These are phyloP conservation scores for Xiphophorus couchianus DNA, from an alignment of 2,113 vertebrate species.

Conservation along the genomic window DNA sequence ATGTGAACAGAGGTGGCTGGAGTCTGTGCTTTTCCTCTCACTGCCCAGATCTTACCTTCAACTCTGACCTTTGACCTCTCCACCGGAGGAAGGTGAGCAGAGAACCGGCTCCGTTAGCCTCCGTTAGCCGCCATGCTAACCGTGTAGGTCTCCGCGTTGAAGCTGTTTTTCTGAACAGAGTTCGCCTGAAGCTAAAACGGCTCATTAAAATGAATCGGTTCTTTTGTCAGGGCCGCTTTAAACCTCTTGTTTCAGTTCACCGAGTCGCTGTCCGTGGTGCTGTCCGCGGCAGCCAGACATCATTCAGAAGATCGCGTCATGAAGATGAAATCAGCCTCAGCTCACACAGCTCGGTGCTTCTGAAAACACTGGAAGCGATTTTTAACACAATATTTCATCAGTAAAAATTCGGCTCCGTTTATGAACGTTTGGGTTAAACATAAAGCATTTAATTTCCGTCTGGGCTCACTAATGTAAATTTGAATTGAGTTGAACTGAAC, in stretches of 20 bases:
- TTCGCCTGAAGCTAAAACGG: neutral
- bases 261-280: constrained; percentile 55
- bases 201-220: neutral
- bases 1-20: neutral
- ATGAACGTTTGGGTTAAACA: no score
- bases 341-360: neutral
- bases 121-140: constrained; percentile 18
- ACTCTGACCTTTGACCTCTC: neutral
- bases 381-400: neutral
- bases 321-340: no score
- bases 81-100: constrained; percentile 6
- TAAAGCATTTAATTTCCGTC: no score
- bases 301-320: no score
- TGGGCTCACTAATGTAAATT: no score
- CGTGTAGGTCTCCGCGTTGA: neutral
- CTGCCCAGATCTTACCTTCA: accelerated
- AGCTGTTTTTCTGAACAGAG: neutral
- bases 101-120: neutral
- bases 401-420: no score
- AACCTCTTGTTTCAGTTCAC: neutral
- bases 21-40: accelerated
- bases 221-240: no score
- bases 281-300: neutral
- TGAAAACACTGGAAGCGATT: neutral
- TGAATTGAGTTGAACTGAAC: no score